These are phyloP conservation scores for Alentia gelatinosa DNA, from an alignment of 2,888 invertebrate genomes.

Conservation along the genomic window DNA sequence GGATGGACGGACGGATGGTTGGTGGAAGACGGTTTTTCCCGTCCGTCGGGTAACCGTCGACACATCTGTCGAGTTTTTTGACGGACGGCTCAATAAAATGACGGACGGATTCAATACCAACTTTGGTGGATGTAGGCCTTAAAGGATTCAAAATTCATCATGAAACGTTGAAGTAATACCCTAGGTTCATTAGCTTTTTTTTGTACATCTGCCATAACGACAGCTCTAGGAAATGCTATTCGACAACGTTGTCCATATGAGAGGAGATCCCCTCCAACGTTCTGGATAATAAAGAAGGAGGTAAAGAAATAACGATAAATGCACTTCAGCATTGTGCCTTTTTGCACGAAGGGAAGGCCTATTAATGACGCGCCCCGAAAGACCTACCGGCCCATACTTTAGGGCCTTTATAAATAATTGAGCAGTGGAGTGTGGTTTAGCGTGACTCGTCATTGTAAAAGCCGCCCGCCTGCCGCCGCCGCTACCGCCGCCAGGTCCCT, in stretches of 20 bases:
- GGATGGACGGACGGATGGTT: no score
- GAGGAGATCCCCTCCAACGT: neutral
- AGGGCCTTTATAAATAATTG: conserved; percentile 47
- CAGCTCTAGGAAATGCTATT: no score
- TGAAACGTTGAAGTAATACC: no score
- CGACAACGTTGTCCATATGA: no score
- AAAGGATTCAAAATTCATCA: neutral
- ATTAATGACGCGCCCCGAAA: conserved; percentile 43
- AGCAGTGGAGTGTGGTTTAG: conserved; percentile 42
- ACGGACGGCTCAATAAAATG: no score
- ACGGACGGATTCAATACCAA: no score
- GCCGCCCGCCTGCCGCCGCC: neutral
- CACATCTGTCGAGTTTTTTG: no score
- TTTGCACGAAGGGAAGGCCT: neutral
- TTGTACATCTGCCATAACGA: no score
- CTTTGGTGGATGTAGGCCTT: neutral
- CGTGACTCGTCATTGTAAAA: conserved; percentile 45
- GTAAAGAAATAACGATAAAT: neutral
- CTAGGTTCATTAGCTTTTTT: no score
- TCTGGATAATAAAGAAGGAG: neutral
- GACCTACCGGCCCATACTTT: conserved; percentile 35
- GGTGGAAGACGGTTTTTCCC: no score
- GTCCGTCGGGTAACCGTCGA: no score
- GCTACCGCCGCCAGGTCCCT: neutral
- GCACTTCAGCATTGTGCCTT: neutral